A percentile compares a stretch with the other conserved stretches of the same genome.
Evolutionary conservation across 2,797 vertebrate species (phyloP).

Genomic region (Lepus oiostolus): DNA sequence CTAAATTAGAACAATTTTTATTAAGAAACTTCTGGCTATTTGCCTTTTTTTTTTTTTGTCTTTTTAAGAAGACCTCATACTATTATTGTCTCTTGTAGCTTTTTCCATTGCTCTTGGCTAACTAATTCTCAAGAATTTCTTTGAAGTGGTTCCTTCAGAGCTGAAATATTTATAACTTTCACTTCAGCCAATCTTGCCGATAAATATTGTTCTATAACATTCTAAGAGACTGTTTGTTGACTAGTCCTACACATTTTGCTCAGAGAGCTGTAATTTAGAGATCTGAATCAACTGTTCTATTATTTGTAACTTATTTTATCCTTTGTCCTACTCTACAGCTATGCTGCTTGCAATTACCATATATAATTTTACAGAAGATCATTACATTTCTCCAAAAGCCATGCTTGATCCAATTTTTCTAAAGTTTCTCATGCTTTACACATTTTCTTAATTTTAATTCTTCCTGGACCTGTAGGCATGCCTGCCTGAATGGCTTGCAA

Average conservation of each 20-base stretch:
- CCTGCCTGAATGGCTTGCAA: neutral
- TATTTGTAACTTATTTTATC: neutral
- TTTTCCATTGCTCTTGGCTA: neutral
- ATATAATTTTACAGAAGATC: slow-evolving; percentile 10
- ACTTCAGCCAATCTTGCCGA: neutral
- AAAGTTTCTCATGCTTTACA: neutral
- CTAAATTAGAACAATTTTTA: neutral
- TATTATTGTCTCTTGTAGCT: neutral
- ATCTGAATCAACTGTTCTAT: neutral
- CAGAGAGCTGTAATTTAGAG: slow-evolving; percentile 6
- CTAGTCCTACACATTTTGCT: neutral
- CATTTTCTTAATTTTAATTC: slow-evolving; percentile 1
- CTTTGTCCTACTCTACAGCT: neutral
- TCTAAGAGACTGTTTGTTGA: slow-evolving; percentile 6
- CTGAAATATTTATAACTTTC: neutral
- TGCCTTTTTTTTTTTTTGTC: neutral
- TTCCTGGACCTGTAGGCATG: neutral
- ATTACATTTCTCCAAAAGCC: slow-evolving; percentile 6
- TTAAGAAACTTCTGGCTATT: neutral
- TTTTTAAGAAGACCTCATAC: neutral
- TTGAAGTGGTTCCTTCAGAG: slow-evolving; percentile 23
- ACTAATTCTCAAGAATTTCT: neutral
- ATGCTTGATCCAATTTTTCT: neutral
- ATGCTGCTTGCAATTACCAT: neutral
- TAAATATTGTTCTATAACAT: neutral